phyloP scores from a whole-genome alignment of 2,797 vertebrate species.

The Orestias chungarensis region DNA sequence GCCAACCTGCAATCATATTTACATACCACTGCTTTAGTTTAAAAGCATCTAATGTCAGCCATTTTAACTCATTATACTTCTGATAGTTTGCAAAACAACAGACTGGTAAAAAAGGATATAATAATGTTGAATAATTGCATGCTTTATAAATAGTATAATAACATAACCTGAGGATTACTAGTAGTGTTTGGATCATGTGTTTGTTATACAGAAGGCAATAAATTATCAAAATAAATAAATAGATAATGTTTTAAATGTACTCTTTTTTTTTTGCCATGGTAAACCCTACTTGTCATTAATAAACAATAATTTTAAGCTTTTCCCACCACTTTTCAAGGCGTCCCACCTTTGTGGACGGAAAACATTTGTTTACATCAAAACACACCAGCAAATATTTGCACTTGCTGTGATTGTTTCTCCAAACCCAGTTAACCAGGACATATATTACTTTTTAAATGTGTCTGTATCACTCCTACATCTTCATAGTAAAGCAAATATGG shows the following conservation, averaged over 20 bases:
- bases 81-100: background rate
- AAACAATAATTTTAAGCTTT: too few species aligned
- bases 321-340: background rate
- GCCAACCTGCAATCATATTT: background rate
- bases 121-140: too few species aligned
- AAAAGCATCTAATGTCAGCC: background rate
- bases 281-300: too few species aligned
- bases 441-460: background rate
- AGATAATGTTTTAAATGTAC: too few species aligned
- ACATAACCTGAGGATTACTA: too few species aligned
- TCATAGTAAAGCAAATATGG: background rate
- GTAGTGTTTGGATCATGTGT: too few species aligned
- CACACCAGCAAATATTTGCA: background rate
- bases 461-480: background rate
- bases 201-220: too few species aligned
- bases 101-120: background rate
- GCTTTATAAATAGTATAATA: too few species aligned
- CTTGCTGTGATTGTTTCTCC: background rate
- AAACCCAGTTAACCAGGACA: background rate
- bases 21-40: background rate
- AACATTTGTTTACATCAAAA: background rate
- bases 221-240: too few species aligned
- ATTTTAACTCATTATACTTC: background rate
- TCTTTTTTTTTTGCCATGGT: too few species aligned
- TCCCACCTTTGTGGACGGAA: background rate